phyloP scores from a whole-genome alignment of 2,888 invertebrate genomes.

The Dynastes tityus region DNA sequence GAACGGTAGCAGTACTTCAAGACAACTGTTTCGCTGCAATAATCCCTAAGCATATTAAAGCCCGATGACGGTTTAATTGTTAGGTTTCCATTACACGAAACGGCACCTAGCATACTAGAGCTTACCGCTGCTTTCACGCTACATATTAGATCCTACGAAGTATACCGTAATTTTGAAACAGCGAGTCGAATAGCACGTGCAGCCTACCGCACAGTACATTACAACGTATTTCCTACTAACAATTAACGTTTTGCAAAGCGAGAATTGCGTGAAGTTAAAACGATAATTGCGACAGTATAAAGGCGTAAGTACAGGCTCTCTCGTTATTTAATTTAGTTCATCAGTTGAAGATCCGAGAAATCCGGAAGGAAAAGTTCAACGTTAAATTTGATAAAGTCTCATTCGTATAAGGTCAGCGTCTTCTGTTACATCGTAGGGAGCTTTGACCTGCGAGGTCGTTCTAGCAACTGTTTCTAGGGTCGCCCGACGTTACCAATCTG shows the following conservation, averaged over 20 bases:
- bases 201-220: not conserved
- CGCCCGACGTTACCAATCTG: not conserved
- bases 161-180: constrained; percentile 1
- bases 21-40: not conserved
- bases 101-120: not conserved
- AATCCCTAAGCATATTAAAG: constrained; percentile 10
- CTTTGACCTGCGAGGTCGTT: constrained; percentile 18
- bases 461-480: not conserved
- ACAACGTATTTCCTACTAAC: constrained; percentile 9
- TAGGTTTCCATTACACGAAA: constrained; percentile 2
- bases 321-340: too few species aligned
- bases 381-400: not conserved
- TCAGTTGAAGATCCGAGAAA: too few species aligned
- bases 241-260: not conserved
- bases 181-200: constrained; percentile 9
- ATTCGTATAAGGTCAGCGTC: not conserved
- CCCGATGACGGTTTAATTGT: constrained; percentile 3
- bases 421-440: not conserved
- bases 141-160: not conserved
- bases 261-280: too few species aligned
- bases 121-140: not conserved
- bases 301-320: too few species aligned
- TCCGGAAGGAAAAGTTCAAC: not conserved
- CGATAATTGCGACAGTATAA: too few species aligned
- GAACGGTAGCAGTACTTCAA: not conserved